Evolutionary conservation across 2,888 invertebrate genomes (phyloP).

Genomic region (Melikaiella ostensackeni): DNA sequence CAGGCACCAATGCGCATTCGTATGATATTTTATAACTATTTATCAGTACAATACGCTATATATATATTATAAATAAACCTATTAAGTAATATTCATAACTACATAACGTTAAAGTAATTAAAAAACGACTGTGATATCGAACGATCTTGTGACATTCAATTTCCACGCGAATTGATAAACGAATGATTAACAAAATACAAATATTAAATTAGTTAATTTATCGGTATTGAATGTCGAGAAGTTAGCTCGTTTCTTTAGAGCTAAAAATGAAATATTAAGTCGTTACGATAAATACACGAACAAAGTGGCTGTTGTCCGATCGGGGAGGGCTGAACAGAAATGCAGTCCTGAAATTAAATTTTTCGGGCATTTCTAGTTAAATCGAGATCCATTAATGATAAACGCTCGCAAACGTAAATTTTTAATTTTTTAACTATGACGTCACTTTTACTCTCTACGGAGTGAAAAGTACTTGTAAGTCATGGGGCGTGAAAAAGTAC

Average conservation of each 20-base stretch:
- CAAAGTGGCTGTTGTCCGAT: conserved; percentile 70
- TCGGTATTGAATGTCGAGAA: conserved; percentile 72
- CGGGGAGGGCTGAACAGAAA: conserved; percentile 73
- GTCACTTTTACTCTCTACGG: too few relatives aligned
- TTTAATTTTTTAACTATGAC: too few relatives aligned
- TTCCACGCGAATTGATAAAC: conserved; percentile 71
- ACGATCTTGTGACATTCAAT: conserved; percentile 77
- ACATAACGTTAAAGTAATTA: conserved; percentile 72
- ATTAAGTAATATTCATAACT: conserved; percentile 73
- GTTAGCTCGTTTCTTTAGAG: conserved; percentile 63
- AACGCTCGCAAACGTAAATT: conserved; percentile 55
- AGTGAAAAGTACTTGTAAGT: too few relatives aligned
- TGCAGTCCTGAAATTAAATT: conserved; percentile 64
- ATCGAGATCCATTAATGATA: conserved; percentile 57
- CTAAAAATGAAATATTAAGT: conserved; percentile 70
- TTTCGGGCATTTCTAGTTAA: conserved; percentile 70
- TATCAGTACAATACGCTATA: conserved; percentile 73
- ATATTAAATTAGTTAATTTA: conserved; percentile 67
- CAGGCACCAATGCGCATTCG: conserved; percentile 67
- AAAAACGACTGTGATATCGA: conserved; percentile 77
- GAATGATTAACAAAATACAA: conserved; percentile 68
- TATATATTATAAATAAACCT: conserved; percentile 71
- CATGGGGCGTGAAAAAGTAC: too few relatives aligned
- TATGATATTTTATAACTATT: conserved; percentile 75
- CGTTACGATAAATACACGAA: conserved; percentile 65